Conservation (phyloP, 2,888 invertebrate genomes). For the Campoplex capitator region DNA sequence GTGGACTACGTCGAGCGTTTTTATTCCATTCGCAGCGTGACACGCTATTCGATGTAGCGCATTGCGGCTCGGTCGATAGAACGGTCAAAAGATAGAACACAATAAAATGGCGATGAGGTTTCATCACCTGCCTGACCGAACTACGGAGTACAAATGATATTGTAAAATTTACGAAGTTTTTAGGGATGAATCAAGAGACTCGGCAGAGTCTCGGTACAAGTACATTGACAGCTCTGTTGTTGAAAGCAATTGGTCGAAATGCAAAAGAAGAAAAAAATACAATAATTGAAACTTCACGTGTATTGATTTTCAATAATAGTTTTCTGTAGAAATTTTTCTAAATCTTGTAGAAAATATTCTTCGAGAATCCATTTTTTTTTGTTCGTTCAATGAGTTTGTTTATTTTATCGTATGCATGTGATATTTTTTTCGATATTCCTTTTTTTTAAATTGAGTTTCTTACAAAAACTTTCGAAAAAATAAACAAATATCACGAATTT, state of each 20-base stretch:
- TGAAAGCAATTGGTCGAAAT: neutral
- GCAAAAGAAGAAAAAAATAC: neutral
- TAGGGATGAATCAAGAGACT: neutral
- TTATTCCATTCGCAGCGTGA: neutral
- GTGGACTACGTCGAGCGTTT: neutral
- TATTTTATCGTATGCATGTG: too few species aligned
- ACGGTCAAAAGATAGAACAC: neutral
- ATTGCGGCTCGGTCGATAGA: neutral
- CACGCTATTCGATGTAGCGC: neutral
- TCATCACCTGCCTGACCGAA: neutral
- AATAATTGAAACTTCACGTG: neutral
- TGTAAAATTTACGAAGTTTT: neutral
- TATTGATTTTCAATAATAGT: neutral
- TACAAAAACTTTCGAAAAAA: too few species aligned
- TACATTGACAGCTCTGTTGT: too few species aligned
- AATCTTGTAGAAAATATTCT: neutral
- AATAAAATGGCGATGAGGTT: neutral
- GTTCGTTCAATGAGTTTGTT: too few species aligned
- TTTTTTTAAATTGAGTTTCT: too few species aligned
- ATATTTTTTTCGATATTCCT: too few species aligned
- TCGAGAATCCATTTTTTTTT: neutral
- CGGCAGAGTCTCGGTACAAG: too few species aligned
- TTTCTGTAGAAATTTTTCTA: neutral
- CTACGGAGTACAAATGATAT: neutral
- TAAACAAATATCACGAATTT: too few species aligned